Evolutionary conservation across 2,888 invertebrate species (phyloP).

Genomic region (Strigamia maritima): DNA sequence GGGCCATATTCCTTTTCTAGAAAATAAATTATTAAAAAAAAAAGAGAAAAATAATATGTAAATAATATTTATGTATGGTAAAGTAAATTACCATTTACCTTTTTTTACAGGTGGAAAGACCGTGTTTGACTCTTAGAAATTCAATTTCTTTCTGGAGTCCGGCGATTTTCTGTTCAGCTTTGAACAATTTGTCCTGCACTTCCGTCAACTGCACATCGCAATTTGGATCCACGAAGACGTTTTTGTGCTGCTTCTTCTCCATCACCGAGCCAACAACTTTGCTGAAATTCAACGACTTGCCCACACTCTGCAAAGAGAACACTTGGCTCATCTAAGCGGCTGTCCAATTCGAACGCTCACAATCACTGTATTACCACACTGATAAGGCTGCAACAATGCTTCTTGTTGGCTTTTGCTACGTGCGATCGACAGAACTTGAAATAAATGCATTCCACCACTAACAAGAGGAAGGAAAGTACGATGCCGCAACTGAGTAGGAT

Average conservation of each 20-base stretch:
- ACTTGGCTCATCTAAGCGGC: neutral
- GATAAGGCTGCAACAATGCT: slow-evolving; percentile 9
- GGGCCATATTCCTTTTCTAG: neutral
- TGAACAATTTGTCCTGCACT: neutral
- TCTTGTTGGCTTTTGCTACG: neutral
- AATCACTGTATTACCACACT: slow-evolving; percentile 21
- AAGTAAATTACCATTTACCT: neutral
- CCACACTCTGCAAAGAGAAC: slow-evolving; percentile 6
- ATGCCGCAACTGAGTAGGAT: neutral
- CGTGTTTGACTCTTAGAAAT: neutral
- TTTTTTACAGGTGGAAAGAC: neutral
- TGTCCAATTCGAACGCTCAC: neutral
- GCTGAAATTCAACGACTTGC: neutral
- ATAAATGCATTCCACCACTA: neutral
- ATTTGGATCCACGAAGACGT: neutral
- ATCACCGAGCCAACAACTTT: neutral
- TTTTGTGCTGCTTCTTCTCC: neutral
- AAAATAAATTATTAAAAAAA: neutral
- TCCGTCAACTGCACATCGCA: neutral
- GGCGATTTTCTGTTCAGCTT: slow-evolving; percentile 7
- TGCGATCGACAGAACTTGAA: neutral
- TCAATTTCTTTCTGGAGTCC: neutral
- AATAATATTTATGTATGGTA: too few relatives aligned
- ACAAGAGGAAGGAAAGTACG: neutral
- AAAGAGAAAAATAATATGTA: neutral